phyloP scores from a whole-genome alignment of 2,797 vertebrate genomes.

The Myioborus miniatus region DNA sequence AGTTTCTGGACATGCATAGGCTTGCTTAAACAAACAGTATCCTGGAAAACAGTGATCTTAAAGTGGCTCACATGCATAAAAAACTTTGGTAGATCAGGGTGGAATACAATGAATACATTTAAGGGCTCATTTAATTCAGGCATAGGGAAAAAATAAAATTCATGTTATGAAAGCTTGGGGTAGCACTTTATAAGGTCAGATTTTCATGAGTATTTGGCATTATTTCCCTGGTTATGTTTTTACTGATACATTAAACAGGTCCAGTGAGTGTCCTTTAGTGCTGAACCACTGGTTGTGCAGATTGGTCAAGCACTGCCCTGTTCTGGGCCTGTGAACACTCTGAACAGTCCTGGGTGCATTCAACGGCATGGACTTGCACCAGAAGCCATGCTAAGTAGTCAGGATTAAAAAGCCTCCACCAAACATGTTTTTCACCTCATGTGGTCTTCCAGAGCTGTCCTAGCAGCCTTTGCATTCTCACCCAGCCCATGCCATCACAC shows the following conservation, averaged over 20 bases:
- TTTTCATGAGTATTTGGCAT: neutral
- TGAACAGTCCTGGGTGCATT: neutral
- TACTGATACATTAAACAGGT: neutral
- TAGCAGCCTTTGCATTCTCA: neutral
- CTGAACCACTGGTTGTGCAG: neutral
- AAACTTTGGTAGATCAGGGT: neutral
- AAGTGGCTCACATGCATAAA: neutral
- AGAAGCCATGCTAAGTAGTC: neutral
- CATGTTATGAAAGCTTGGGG: neutral
- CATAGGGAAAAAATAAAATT: neutral
- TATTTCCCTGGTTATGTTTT: neutral
- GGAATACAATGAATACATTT: neutral
- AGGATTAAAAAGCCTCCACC: neutral
- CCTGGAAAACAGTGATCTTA: neutral
- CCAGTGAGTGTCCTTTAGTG: neutral
- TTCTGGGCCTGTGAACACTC: neutral
- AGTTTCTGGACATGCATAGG: neutral
- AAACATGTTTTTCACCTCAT: rapidly evolving
- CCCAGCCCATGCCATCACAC: rapidly evolving
- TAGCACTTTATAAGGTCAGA: neutral
- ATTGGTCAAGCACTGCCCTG: neutral
- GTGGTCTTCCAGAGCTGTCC: neutral
- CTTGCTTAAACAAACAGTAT: neutral
- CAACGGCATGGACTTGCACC: neutral
- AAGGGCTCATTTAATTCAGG: neutral